Evolutionary conservation across 92 coral and sea anemone genomes (phyloP), one percentile per base, ranked within the genome.

Genomic region (Porites divaricata): DNA sequence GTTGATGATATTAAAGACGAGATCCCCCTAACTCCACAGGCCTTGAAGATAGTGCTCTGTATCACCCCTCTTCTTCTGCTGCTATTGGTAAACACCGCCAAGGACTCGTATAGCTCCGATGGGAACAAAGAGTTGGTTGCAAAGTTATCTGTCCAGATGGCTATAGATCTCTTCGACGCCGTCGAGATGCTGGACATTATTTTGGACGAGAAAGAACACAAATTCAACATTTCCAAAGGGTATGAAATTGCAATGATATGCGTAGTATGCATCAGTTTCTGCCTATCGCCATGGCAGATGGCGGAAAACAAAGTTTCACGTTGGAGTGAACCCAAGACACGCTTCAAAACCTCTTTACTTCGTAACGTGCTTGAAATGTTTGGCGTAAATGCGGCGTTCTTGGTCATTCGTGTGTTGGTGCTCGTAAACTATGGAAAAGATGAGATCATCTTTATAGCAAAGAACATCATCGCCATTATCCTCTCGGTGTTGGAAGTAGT

Each of bases 111-210:
- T 49, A 52, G 25, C 2, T 4, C 51, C n/a, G 21, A 8, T 3
- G 12, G 62, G 6, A 1, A 23, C 58, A 71, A 67, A 13, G 90
- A 85, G 56, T 35, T 89, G 15, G 41, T 86, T 14, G 73, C 74
- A 28, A 86, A 75, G 76, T 77, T 84, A 7, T 84, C 76, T 16
- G 72, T 86, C 12, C 59, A 70, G 16, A 80, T 85, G 19, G 85
- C 86, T 28, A 41, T 91, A 13, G 95, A 91, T 23, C 75, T 91
- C 19, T 91, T 91, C 70, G 94, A 91, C 14, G 85, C 71, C 11
- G 74, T 88, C 28, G 92, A 88, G 72, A 79, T 88, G 83, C 66
- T 91, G 1, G 84, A 79, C 52, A 72, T 91, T 16, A 64, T 87
- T 19, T 70, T 91, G 21, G 25, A 48, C 21, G 81, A 83, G 22